Base-by-base conservation (phyloP, 2,797 vertebrate species). In the Simalia tracyae region DNA sequence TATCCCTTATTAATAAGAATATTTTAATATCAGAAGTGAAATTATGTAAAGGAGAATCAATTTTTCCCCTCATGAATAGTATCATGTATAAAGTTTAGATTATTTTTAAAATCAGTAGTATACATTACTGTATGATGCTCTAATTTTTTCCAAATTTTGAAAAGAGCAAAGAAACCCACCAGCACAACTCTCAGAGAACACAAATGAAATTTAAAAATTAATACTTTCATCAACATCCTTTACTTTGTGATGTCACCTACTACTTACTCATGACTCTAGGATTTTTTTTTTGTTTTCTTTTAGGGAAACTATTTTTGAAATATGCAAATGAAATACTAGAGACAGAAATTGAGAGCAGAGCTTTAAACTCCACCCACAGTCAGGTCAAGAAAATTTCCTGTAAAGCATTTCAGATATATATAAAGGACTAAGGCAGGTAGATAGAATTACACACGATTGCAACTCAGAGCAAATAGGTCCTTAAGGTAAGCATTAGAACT, bases 211-310 rank as follows among this genome's bases (percentile, higher is more conserved):
- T 54, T 54, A 7, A 54, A 54, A 54, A 22, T 15, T 17, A 17
- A 24, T 60, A 68, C 56, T 19, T 86, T 59, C 24, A 57, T 66
- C 87, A 76, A 42, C 68, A 63, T 86, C 24, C 31, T 57, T 24
- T 59, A 87, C 28, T 46, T 61, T 26, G 46, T 95, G 93, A 96
- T 93, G 86, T 91, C 91, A 95, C 92, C 90, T 88, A 86, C 84
- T 92, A 63, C 59, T 72, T 87, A 93, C 93, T 93, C 90, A 95
- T 96, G 50, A 54, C 42, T 81, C 31, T 66, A 28, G 59, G 17
- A 57, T 57, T 87, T 64, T 54, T 60, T 36, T 36, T 36, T 36
- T 42, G 56, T 86, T 87, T 42, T 66, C 28, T 12, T 93, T 93
- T 88, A 50, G 89, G 88, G 90, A 92, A 93, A 91, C 88, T 84